Evolutionary conservation across 2,888 invertebrate species (phyloP).

Genomic region (Euzetes globulus): DNA sequence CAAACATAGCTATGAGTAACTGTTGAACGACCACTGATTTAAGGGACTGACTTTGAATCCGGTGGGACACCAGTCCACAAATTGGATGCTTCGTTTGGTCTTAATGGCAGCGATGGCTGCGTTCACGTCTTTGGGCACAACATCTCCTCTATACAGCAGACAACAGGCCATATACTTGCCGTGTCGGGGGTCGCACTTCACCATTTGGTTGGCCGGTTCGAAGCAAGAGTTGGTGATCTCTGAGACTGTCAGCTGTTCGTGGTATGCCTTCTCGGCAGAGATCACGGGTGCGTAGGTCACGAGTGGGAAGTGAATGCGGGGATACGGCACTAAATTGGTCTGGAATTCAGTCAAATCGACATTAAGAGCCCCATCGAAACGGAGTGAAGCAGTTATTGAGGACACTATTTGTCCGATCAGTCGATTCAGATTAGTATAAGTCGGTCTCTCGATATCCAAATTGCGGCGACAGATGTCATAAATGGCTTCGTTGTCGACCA

Average conservation of each 20-base stretch:
- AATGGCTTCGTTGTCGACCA: conserved; percentile 55
- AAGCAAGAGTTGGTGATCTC: conserved; percentile 52
- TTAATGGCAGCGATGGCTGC: conserved; percentile 50
- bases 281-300: conserved; percentile 53
- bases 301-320: conserved; percentile 81
- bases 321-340: conserved; percentile 82
- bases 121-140: conserved; percentile 52
- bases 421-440: conserved; percentile 72
- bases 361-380: conserved; percentile 85
- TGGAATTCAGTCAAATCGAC: conserved; percentile 75
- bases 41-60: conserved; percentile 61
- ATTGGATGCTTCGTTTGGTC: conserved; percentile 60
- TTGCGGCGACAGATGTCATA: conserved; percentile 73
- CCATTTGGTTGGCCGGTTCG: conserved; percentile 48
- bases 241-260: conserved; percentile 48
- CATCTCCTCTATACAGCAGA: conserved; percentile 48
- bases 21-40: neutral
- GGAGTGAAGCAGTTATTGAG: conserved; percentile 79
- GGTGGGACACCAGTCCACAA: conserved; percentile 92
- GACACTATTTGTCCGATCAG: conserved; percentile 52
- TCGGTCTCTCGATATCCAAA: conserved; percentile 87
- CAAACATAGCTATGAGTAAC: neutral
- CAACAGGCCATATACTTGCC: conserved; percentile 44
- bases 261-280: conserved; percentile 50
- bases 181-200: conserved; percentile 43